Evolutionary conservation across 2,797 vertebrate species (phyloP).

Genomic region (Benthosema pterotum): DNA sequence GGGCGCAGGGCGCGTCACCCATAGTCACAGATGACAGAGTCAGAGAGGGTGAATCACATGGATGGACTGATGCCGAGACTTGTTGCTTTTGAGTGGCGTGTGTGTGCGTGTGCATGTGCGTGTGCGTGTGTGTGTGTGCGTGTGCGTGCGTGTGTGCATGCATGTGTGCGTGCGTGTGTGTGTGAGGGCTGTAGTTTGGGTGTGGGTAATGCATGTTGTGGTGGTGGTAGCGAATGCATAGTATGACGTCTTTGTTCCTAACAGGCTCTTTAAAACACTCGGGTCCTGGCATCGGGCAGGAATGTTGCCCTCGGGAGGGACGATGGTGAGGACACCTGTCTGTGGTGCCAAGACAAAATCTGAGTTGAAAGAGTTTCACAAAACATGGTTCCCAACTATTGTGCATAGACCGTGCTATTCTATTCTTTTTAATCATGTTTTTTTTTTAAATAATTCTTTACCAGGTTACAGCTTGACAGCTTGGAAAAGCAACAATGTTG

Average conservation of each 20-base stretch:
- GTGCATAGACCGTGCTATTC: too few species aligned
- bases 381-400: too few species aligned
- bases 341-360: conserved; percentile 43
- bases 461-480: too few species aligned
- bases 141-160: not conserved
- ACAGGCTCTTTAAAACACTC: conserved; percentile 47
- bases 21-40: conserved; percentile 64
- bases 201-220: conserved; percentile 38
- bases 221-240: conserved; percentile 11
- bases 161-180: too few species aligned
- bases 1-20: conserved; percentile 52
- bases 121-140: not conserved
- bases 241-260: conserved; percentile 50
- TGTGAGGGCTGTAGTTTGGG: conserved; percentile 44
- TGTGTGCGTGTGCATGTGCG: not conserved
- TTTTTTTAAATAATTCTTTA: too few species aligned
- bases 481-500: too few species aligned
- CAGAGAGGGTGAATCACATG: conserved; percentile 56
- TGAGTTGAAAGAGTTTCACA: conserved; percentile 27
- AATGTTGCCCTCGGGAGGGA: conserved; percentile 32
- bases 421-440: too few species aligned
- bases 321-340: conserved; percentile 34
- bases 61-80: conserved; percentile 57
- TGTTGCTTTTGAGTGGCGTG: conserved; percentile 40
- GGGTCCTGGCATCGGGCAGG: conserved; percentile 40